Evolutionary conservation across 2,113 vertebrate genomes (phyloP), one percentile per base, ranked within the genome.

Genomic region (Centropristis striata): DNA sequence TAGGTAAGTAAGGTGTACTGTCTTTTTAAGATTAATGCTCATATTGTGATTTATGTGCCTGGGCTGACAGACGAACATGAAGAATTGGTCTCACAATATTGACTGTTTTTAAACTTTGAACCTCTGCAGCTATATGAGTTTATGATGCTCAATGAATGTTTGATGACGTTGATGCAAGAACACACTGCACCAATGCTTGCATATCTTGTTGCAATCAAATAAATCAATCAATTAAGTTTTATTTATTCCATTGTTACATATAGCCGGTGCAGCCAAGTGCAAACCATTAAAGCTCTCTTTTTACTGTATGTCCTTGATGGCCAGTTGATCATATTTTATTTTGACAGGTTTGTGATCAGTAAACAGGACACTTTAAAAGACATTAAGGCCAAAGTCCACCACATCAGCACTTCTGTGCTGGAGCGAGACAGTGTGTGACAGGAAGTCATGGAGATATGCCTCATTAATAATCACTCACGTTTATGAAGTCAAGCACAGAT

Each of bases 381-480:
- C 49, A 74, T 2, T 75, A 47, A 49, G 80, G 81, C 84, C 90
- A 91, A 91, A 92, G 94, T 95, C 89, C 85, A 78, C 75, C 88
- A 88, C 80, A 87, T 86, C 87, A 88, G 86, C 83, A 91, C 64
- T 77, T 86, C 55, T 84, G 49, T 63, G 59, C 44, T 75, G 41
- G 68, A 82, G 78, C 36, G 53, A 83, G 77, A 71, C 27, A 10
- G 39, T 76, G 63, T 87, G 71, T 88, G 71, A 69, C 87, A 91
- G 87, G 90, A 91, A 89, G 85, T 89, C 27, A 54, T 21, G 59
- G 83, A 91, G 88, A 85, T 79, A 85, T 69, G 88, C 80, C 36
- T 86, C 75, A 86, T 85, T 92, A 88, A 80, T 89, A 88, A 76
- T 88, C 86, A 78, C 64, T 88, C 41, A 64, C 5, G 46, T 36